A percentile compares a stretch with the other conserved stretches of the same genome.
Evolutionary conservation across 1,140 invertebrate genomes (phyloP).

Genomic region (Eubasilissa regina): DNA sequence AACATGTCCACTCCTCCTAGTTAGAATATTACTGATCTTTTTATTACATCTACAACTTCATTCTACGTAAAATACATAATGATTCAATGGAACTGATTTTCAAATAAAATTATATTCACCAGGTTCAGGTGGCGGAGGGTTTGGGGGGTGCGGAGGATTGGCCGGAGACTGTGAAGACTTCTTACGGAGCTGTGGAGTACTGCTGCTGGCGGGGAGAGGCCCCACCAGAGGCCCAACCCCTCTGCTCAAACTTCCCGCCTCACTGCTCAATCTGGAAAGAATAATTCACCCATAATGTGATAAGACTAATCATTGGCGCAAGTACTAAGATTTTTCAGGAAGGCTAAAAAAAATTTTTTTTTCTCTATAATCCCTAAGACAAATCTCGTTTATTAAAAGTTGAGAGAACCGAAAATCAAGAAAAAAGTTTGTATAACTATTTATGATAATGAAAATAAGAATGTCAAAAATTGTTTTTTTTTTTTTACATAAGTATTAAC

Average conservation of each 20-base stretch:
- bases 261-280: constrained; percentile 50
- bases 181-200: constrained; percentile 56
- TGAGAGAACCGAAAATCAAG: no score
- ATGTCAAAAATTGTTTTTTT: no score
- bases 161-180: constrained; percentile 52
- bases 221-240: constrained; percentile 1
- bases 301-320: neutral
- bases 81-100: neutral
- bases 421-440: no score
- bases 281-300: constrained; percentile 6
- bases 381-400: no score
- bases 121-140: constrained; percentile 43
- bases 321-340: no score
- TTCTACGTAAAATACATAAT: constrained; percentile 5
- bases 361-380: no score
- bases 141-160: constrained; percentile 29
- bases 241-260: constrained; percentile 53
- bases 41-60: no score
- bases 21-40: neutral
- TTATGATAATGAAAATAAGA: no score
- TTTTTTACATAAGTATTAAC: no score
- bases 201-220: constrained; percentile 51
- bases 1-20: no score
- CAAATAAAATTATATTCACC: constrained; percentile 33
- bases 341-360: no score